Evolutionary conservation across 1,140 invertebrate genomes (phyloP).

Genomic region (Octopus bimaculoides): DNA sequence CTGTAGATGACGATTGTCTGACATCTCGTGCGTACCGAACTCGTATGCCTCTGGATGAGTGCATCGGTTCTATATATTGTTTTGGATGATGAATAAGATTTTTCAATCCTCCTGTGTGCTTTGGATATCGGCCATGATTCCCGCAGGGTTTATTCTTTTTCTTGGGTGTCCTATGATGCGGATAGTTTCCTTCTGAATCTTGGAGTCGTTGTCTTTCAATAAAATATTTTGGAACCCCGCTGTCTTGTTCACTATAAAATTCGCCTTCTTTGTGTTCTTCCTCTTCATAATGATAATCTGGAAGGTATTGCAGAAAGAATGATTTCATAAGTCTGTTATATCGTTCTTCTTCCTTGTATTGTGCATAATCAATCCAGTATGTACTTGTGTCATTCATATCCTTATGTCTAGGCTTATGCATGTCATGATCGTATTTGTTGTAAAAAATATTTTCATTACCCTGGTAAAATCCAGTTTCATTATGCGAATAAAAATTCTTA

Average conservation of each 20-base stretch:
- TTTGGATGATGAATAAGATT: neutral
- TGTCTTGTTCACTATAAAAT: neutral
- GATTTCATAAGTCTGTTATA: neutral
- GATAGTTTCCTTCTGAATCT: neutral
- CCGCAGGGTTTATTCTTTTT: neutral
- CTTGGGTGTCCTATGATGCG: neutral
- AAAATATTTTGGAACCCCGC: neutral
- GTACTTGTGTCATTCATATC: no score
- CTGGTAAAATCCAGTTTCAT: no score
- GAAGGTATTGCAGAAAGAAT: neutral
- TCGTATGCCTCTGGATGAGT: neutral
- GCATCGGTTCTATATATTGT: neutral
- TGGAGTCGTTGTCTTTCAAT: neutral
- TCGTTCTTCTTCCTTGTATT: no score
- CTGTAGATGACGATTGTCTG: neutral
- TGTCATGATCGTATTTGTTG: no score
- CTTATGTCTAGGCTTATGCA: no score
- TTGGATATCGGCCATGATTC: neutral
- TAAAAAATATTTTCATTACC: no score
- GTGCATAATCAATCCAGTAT: no score
- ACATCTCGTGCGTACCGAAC: constrained; percentile 17
- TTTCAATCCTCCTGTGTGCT: neutral
- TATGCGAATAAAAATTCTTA: no score
- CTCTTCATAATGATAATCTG: neutral
- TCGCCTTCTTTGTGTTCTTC: neutral